Conservation (phyloP, 1,140 invertebrate genomes). For the Drosophila lacertosa region DNA sequence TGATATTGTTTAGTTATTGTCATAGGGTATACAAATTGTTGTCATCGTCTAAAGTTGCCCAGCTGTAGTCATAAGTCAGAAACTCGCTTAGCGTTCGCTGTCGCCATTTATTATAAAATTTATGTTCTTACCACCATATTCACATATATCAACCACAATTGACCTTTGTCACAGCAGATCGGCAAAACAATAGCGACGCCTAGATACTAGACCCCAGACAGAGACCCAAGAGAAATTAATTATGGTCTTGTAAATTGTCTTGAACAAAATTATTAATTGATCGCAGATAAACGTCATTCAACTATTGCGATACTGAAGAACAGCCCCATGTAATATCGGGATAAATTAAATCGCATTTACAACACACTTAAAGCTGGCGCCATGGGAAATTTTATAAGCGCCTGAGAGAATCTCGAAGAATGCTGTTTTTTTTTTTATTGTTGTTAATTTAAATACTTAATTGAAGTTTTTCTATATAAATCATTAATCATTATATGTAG, state of each 20-base stretch:
- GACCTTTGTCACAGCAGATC: conserved; percentile 53
- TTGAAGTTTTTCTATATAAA: too few relatives aligned
- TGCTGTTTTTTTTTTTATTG: too few relatives aligned
- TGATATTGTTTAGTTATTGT: too few relatives aligned
- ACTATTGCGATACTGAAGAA: conserved; percentile 35
- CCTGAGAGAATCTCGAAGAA: background rate
- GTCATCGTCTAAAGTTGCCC: conserved; percentile 2
- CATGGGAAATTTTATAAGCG: conserved; percentile 15
- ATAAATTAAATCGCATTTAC: conserved; percentile 37
- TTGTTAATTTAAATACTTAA: too few relatives aligned
- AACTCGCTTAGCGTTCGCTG: conserved; percentile 17
- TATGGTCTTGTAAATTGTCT: conserved; percentile 77
- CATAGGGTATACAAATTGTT: conserved; percentile 22
- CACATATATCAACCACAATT: conserved; percentile 55
- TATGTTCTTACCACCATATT: conserved; percentile 10
- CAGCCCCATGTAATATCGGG: conserved; percentile 22
- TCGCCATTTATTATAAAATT: conserved; percentile 1
- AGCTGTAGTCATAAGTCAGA: conserved; percentile 10
- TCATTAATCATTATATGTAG: too few relatives aligned
- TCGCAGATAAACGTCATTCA: conserved; percentile 52
- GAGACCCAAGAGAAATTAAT: conserved; percentile 50
- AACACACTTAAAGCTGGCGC: conserved; percentile 30
- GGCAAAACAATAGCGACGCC: conserved; percentile 37
- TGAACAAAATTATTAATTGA: conserved; percentile 62
- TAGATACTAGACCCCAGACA: conserved; percentile 27